These are phyloP conservation scores for Betta splendens DNA, from an alignment of 2,797 vertebrate species.

Conservation along the genomic window DNA sequence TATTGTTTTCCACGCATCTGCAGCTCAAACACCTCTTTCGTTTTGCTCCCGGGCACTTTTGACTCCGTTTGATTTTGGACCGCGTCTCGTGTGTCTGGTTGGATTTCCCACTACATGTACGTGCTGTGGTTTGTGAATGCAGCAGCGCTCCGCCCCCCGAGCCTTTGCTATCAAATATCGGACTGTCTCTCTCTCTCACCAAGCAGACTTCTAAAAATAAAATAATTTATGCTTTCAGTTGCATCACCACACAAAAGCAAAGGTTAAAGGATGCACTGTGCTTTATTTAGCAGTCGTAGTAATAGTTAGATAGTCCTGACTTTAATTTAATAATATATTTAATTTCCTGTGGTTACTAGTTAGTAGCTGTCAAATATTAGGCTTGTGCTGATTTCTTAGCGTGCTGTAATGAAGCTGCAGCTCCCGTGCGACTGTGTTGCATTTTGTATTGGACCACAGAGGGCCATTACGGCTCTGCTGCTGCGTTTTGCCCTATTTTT, in stretches of 20 bases:
- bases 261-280: neutral
- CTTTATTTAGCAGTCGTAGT: too few species aligned
- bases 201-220: neutral
- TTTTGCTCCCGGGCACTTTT: too few species aligned
- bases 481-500: slow-evolving; percentile 58
- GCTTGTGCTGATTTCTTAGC: slow-evolving; percentile 5
- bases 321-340: too few species aligned
- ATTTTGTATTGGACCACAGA: slow-evolving; percentile 25
- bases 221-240: neutral
- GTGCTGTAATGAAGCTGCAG: slow-evolving; percentile 2
- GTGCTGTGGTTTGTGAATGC: neutral
- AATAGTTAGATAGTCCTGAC: too few species aligned
- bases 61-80: too few species aligned
- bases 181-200: neutral
- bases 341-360: neutral
- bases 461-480: slow-evolving; percentile 29
- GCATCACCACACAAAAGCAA: neutral
- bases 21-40: too few species aligned
- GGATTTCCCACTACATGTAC: neutral
- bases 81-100: too few species aligned
- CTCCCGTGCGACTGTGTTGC: slow-evolving; percentile 3
- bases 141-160: slow-evolving; percentile 1
- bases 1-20: too few species aligned
- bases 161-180: neutral
- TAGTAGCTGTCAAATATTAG: neutral